Conservation (phyloP, 2,113 vertebrate species). For the Heterotis niloticus region DNA sequence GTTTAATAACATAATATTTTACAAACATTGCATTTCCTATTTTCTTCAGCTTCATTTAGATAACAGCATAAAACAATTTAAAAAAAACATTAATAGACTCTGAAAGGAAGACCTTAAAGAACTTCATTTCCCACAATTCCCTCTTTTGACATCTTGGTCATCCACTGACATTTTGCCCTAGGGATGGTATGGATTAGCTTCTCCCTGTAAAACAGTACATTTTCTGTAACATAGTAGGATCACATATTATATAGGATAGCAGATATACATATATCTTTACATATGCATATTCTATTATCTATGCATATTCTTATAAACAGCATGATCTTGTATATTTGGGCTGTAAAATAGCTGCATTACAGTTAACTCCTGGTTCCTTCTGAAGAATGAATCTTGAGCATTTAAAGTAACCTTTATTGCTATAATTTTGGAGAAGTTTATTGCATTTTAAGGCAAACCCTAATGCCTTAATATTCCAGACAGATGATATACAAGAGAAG, state of each 20-base stretch:
- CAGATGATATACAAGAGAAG: constrained; percentile 38
- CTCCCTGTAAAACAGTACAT: not conserved
- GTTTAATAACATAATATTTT: no score
- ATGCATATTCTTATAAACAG: not conserved
- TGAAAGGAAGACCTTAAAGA: no score
- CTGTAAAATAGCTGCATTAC: no score
- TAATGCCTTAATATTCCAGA: constrained; percentile 55
- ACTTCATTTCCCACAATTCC: no score
- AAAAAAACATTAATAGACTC: no score
- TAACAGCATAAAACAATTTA: no score
- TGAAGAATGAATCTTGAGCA: not conserved
- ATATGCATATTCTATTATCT: not conserved
- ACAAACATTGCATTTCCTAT: no score
- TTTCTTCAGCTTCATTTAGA: no score
- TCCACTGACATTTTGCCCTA: no score
- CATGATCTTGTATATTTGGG: not conserved
- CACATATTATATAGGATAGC: not conserved
- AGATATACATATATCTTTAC: no score
- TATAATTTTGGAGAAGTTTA: constrained; percentile 29
- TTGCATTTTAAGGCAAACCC: constrained; percentile 27
- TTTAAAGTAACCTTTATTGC: constrained; percentile 23
- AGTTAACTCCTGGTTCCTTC: not conserved
- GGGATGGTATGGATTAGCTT: no score
- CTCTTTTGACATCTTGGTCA: no score
- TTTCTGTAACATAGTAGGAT: not conserved